Base-by-base conservation (phyloP, 23 tunicate genomes). In the Halocynthia roretzi region DNA sequence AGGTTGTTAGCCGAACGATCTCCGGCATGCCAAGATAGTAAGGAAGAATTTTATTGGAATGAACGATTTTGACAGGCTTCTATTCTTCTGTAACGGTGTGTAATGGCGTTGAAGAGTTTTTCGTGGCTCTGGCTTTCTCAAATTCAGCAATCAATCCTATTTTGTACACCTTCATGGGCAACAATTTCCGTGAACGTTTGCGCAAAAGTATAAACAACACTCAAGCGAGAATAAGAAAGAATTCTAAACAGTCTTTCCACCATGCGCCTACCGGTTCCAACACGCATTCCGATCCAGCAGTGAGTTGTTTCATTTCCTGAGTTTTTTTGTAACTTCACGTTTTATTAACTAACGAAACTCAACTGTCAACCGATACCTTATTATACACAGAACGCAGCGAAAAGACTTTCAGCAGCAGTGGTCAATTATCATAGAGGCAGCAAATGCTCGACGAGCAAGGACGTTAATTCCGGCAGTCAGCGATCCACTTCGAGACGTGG, bases 141-240 rank as follows among this genome's bases (percentile, higher is more conserved):
- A 92, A 92, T 78, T 86, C 98, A 7, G 98, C 98, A 12, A 69
- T 92, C 51, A 92, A 92, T 64, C 98, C 98, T 56, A 73, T 92
- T 51, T 60, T 92, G 68, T 92, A 92, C 84, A 92, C 84, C 10
- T 92, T 92, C 75, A 77, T 92, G 48, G 90, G 98, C 10, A 91
- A 92, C 67, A 92, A 92, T 78, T 92, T 92, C 75, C 68, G 68
- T 12, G 80, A 79, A 18, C 74, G 98, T 8, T 76, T 92, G 48
- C 65, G 70, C 70, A 90, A 86, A 77, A 92, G 98, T 52, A 70
- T 92, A 19, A 56, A 77, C 6, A 66, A 61, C 58, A 80, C 88
- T 10, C 82, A 77, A 7, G 78, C 56, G 14, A 54, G 55, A 8
- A 74, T 54, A 54, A 23, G 78, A 14, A 74, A 64, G 56, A 52